phyloP scores from a whole-genome alignment of 1,140 invertebrate genomes.

The Drosophila eugracilis region DNA sequence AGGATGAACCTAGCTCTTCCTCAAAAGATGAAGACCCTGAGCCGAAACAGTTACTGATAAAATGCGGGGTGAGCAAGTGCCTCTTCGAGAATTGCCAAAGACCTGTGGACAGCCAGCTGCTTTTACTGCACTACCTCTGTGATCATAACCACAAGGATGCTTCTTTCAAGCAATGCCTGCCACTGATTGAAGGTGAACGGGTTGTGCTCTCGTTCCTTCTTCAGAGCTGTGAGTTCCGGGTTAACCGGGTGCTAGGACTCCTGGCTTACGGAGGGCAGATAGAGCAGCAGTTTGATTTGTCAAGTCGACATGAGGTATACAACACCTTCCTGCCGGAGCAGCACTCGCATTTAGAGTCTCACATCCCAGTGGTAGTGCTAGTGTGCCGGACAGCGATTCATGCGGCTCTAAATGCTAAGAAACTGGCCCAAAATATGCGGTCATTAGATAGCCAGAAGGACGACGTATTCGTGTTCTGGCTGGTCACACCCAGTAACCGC shows the following conservation, averaged over 20 bases:
- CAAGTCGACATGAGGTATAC: background rate
- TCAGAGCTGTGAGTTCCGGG: slow-evolving; percentile 2
- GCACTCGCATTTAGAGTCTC: slow-evolving; percentile 17
- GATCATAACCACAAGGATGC: slow-evolving; percentile 37
- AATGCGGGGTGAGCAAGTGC: slow-evolving; percentile 30
- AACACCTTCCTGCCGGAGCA: slow-evolving; percentile 35
- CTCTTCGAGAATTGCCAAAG: slow-evolving; percentile 48
- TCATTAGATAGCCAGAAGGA: background rate
- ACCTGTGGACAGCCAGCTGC: slow-evolving; percentile 52
- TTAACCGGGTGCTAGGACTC: slow-evolving; percentile 56
- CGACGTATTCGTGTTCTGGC: slow-evolving; percentile 56
- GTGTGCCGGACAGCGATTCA: slow-evolving; percentile 42
- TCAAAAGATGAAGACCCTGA: background rate
- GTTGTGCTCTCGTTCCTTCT: slow-evolving; percentile 43
- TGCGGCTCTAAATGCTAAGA: background rate
- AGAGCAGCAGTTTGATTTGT: background rate
- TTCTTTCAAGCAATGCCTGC: slow-evolving; percentile 11
- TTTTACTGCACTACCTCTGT: slow-evolving; percentile 65
- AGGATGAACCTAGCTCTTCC: too few species aligned
- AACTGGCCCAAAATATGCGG: too few species aligned
- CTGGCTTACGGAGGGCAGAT: slow-evolving; percentile 31
- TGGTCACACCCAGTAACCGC: slow-evolving; percentile 46
- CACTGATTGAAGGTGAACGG: slow-evolving; percentile 31
- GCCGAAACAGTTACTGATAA: slow-evolving; percentile 16
- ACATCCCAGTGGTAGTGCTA: slow-evolving; percentile 57